Conservation (phyloP, 1,140 invertebrate genomes). For the Cecropterus lyciades region DNA sequence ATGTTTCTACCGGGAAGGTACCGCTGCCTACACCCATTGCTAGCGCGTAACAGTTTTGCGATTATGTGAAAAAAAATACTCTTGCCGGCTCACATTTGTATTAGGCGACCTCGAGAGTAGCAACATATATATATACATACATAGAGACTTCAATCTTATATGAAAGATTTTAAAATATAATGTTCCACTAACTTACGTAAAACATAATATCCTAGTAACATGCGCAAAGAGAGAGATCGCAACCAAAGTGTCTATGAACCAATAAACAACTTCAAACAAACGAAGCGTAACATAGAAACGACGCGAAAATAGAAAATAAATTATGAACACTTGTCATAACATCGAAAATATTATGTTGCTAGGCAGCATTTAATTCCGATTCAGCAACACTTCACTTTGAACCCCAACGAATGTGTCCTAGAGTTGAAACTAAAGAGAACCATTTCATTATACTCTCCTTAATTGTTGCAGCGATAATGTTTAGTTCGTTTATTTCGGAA, state of each 20-base stretch:
- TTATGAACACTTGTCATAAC: constrained; percentile 72
- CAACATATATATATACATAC: no score
- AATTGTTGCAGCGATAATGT: constrained; percentile 73
- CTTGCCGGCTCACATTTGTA: no score
- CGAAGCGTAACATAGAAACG: constrained; percentile 24
- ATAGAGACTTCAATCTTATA: no score
- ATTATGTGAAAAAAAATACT: no score
- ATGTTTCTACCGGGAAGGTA: no score
- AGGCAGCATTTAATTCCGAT: constrained; percentile 58
- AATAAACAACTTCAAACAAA: constrained; percentile 15
- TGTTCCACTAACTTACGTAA: no score
- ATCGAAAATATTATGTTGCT: constrained; percentile 66
- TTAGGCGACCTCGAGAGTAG: no score
- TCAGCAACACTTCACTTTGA: constrained; percentile 38
- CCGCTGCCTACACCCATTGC: no score
- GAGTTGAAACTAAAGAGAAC: constrained; percentile 36
- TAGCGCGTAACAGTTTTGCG: no score
- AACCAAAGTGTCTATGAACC: constrained; percentile 12
- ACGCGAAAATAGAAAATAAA: constrained; percentile 52
- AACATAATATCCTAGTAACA: no score
- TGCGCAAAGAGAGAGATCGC: no score
- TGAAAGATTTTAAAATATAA: no score
- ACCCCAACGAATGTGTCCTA: constrained; percentile 35
- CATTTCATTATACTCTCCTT: constrained; percentile 63
- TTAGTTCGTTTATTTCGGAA: constrained; percentile 71